phyloP scores from a whole-genome alignment of 2,888 invertebrate species.

The Orthosia cruda region DNA sequence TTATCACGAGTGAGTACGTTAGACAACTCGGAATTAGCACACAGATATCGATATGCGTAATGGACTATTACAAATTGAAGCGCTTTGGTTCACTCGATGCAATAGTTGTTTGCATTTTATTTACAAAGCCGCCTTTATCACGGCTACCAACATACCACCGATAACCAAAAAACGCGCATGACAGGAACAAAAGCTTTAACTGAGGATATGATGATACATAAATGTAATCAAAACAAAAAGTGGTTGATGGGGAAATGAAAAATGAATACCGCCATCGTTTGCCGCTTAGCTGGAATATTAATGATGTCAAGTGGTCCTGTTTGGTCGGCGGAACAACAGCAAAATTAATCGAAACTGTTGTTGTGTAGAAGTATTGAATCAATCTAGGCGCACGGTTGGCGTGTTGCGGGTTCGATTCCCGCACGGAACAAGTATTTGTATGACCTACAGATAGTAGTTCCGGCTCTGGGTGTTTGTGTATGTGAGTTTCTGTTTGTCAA shows the following conservation, averaged over 20 bases:
- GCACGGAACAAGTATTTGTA: too few relatives aligned
- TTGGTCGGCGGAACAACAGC: constrained; percentile 35
- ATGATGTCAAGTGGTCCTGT: constrained; percentile 56
- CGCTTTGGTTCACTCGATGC: neutral
- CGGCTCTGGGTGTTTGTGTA: too few relatives aligned
- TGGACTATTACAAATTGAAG: constrained; percentile 5
- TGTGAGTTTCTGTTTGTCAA: too few relatives aligned
- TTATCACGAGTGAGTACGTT: too few relatives aligned
- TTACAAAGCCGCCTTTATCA: neutral
- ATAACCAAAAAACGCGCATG: constrained; percentile 6
- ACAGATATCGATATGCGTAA: too few relatives aligned
- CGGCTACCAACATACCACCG: neutral
- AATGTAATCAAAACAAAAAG: constrained; percentile 59
- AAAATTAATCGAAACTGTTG: constrained; percentile 48
- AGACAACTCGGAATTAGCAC: too few relatives aligned
- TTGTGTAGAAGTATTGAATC: too few relatives aligned
- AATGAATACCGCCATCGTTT: constrained; percentile 52
- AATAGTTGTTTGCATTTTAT: constrained; percentile 15
- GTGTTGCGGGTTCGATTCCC: too few relatives aligned
- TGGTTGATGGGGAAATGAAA: constrained; percentile 50
- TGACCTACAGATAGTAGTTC: too few relatives aligned
- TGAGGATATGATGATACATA: constrained; percentile 33
- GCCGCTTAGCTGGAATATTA: constrained; percentile 56
- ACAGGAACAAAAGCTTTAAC: constrained; percentile 44
- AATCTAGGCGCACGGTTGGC: too few relatives aligned